phyloP scores from a whole-genome alignment of 2,888 invertebrate species.

The Aphidius colemani region DNA sequence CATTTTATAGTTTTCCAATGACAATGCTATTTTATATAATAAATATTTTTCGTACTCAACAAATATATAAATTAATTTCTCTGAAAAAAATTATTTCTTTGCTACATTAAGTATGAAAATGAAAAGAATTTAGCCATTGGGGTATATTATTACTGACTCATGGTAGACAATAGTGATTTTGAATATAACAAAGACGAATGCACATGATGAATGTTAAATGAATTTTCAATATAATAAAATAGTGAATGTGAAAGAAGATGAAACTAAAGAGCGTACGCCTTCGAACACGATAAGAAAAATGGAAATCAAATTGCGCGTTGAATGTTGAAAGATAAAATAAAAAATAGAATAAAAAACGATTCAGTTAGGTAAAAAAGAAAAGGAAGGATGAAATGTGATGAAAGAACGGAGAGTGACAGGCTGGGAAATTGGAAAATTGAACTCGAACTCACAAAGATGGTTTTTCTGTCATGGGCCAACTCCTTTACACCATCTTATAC shows the following conservation, averaged over 20 bases:
- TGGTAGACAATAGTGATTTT: no score
- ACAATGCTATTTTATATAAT: no score
- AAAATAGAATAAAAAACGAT: slow-evolving; percentile 32
- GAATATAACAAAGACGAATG: no score
- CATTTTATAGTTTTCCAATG: no score
- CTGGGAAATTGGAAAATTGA: slow-evolving; percentile 56
- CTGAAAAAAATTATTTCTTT: no score
- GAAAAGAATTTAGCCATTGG: no score
- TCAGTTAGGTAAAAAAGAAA: slow-evolving; percentile 20
- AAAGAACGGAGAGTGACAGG: slow-evolving; percentile 48
- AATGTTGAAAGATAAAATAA: slow-evolving; percentile 23
- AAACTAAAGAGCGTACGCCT: slow-evolving; percentile 3
- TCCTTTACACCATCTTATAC: background rate
- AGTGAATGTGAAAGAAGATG: slow-evolving; percentile 6
- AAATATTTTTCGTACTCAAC: no score
- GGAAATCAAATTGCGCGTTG: slow-evolving; percentile 30
- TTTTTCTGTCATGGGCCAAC: slow-evolving; percentile 8
- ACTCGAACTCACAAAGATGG: slow-evolving; percentile 41
- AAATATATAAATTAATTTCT: no score
- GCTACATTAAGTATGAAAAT: no score
- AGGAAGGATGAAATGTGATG: slow-evolving; percentile 20
- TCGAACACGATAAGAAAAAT: slow-evolving; percentile 23
- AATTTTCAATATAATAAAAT: background rate
- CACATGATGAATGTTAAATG: no score
- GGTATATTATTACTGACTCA: no score